Percentiles rank a stretch among this genome's conserved stretches.
phyloP scores from a whole-genome alignment of 1,140 invertebrate species.

The Trichogramma pretiosum region DNA sequence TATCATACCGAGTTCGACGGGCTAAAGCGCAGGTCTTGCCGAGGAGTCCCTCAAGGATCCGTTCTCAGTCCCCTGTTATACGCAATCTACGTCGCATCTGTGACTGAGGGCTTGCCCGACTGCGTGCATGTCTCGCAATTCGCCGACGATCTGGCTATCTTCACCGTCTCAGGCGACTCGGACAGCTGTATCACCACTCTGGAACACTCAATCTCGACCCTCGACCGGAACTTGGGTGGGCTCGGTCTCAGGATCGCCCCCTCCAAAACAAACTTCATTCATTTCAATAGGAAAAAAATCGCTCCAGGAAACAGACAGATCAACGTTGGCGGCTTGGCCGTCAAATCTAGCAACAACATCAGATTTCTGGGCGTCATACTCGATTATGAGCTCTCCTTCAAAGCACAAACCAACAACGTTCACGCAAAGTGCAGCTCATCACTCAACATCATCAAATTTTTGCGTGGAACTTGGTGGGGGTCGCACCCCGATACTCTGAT shows the following conservation, averaged over 20 bases:
- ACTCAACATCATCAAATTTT: conserved; percentile 8
- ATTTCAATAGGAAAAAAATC: too few species aligned
- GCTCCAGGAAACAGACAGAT: neutral
- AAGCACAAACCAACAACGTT: neutral
- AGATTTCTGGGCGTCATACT: neutral
- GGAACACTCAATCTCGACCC: too few species aligned
- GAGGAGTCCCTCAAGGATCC: neutral
- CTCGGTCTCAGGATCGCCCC: too few species aligned
- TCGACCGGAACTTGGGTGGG: too few species aligned
- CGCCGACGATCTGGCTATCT: too few species aligned
- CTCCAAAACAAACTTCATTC: too few species aligned
- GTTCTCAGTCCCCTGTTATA: too few species aligned
- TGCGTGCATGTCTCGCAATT: neutral
- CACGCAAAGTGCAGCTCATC: too few species aligned
- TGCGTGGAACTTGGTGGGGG: too few species aligned
- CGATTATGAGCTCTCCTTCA: neutral
- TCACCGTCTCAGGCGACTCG: too few species aligned
- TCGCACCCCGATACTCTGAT: conserved; percentile 4
- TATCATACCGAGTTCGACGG: neutral
- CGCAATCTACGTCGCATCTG: neutral
- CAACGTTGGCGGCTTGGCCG: neutral
- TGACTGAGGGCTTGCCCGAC: neutral
- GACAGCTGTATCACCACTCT: too few species aligned
- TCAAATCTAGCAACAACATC: neutral
- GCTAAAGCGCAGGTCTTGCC: neutral